Evolutionary conservation across 1,140 invertebrate genomes (phyloP).

Genomic region (Drosophila yakuba): DNA sequence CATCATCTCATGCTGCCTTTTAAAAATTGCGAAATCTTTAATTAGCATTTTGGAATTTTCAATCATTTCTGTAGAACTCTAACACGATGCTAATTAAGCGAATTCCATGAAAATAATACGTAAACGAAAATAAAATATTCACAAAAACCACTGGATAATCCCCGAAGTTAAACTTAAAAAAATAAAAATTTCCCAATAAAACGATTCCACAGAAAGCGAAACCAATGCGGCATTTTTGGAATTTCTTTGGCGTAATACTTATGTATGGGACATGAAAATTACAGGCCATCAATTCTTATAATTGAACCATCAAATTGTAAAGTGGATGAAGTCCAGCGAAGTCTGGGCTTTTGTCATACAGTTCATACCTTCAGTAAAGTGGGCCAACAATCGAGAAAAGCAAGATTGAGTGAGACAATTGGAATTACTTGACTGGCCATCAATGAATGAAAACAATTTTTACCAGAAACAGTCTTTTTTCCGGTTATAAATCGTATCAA

Average conservation of each 20-base stretch:
- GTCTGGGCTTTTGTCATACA: conserved; percentile 17
- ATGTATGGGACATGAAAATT: conserved; percentile 22
- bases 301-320: conserved; percentile 39
- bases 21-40: background rate
- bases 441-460: conserved; percentile 21
- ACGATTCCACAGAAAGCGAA: conserved; percentile 3
- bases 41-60: background rate
- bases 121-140: background rate
- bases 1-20: too few species aligned
- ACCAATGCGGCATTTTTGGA: conserved; percentile 4
- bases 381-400: conserved; percentile 5
- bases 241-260: conserved; percentile 7
- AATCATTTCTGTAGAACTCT: conserved; percentile 11
- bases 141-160: background rate
- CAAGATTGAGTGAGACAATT: conserved; percentile 22
- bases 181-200: background rate
- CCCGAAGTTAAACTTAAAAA: background rate
- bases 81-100: conserved; percentile 10
- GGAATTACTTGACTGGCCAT: conserved; percentile 4
- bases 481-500: conserved; percentile 13
- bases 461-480: conserved; percentile 3
- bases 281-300: conserved; percentile 35
- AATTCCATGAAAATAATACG: conserved; percentile 2
- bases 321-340: conserved; percentile 14
- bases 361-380: conserved; percentile 8